phyloP scores from a whole-genome alignment of 2,797 vertebrate species.

The Pseudocheirus occidentalis region DNA sequence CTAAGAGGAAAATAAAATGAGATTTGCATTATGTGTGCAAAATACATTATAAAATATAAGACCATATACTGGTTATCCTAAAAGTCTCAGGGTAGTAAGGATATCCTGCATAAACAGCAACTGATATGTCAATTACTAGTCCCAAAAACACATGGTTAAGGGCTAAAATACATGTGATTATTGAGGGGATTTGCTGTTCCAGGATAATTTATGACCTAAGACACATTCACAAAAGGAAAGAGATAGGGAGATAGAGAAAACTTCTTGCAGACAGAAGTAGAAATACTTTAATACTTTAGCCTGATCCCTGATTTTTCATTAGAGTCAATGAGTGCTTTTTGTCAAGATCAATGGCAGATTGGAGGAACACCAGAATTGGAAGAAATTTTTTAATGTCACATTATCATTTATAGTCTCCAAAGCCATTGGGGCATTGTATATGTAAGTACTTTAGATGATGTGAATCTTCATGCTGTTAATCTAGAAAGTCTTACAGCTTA shows the following conservation, averaged over 20 bases:
- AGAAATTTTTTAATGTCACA: conserved; percentile 43
- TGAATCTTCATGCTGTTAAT: not conserved
- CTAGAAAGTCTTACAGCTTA: not conserved
- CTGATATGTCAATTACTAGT: not conserved
- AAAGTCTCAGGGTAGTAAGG: not conserved
- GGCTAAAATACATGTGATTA: not conserved
- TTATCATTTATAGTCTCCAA: conserved; percentile 11
- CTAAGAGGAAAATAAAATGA: not conserved
- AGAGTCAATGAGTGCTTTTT: not conserved
- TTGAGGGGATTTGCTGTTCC: not conserved
- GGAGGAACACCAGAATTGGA: conserved; percentile 37
- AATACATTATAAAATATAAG: not conserved
- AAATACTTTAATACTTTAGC: conserved; percentile 14
- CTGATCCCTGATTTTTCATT: not conserved
- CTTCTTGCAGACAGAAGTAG: not conserved
- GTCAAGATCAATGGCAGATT: conserved; percentile 21
- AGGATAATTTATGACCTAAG: not conserved
- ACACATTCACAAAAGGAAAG: not conserved
- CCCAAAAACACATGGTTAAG: not conserved
- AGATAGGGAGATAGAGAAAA: not conserved
- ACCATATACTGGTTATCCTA: not conserved
- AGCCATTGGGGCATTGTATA: not conserved
- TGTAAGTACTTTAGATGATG: not conserved
- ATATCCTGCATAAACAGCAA: not conserved
- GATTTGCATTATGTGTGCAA: not conserved